These are phyloP conservation scores for Metridium senile DNA, from an alignment of 92 coral and sea anemone genomes.

Conservation along the genomic window DNA sequence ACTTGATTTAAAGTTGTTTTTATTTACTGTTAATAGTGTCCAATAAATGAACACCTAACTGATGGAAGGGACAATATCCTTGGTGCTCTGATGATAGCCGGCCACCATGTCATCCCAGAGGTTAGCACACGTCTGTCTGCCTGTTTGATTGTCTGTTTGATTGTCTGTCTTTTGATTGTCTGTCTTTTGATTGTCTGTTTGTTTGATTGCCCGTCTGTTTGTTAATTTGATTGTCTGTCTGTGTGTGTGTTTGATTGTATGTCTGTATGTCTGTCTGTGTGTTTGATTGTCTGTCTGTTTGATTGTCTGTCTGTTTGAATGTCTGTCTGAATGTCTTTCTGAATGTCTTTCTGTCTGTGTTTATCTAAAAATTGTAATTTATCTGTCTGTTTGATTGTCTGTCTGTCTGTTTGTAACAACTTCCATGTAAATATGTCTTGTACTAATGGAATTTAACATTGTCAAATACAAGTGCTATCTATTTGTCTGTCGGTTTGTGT, in stretches of 20 bases:
- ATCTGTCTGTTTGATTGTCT: neutral
- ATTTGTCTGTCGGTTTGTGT: neutral
- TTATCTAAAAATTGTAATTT: conserved; percentile 4
- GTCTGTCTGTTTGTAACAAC: no score
- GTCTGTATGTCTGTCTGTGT: neutral
- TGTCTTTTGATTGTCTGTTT: neutral
- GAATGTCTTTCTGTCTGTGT: neutral
- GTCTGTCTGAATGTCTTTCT: neutral
- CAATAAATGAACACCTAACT: conserved; percentile 83
- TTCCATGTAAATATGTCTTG: no score
- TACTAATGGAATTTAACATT: no score
- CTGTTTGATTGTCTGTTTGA: neutral
- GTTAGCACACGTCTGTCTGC: conserved; percentile 31
- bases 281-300: neutral
- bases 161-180: neutral
- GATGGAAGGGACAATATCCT: conserved; percentile 91
- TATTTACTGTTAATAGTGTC: conserved; percentile 48
- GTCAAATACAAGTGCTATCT: no score
- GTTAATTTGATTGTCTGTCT: no score
- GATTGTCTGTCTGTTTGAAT: neutral
- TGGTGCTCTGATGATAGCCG: conserved; percentile 97
- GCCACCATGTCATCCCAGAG: conserved; percentile 95
- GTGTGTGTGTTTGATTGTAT: neutral
- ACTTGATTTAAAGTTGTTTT: neutral
- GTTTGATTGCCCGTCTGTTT: neutral